Evolutionary conservation across 2,113 vertebrate species (phyloP).

Genomic region (Butorides virescens): DNA sequence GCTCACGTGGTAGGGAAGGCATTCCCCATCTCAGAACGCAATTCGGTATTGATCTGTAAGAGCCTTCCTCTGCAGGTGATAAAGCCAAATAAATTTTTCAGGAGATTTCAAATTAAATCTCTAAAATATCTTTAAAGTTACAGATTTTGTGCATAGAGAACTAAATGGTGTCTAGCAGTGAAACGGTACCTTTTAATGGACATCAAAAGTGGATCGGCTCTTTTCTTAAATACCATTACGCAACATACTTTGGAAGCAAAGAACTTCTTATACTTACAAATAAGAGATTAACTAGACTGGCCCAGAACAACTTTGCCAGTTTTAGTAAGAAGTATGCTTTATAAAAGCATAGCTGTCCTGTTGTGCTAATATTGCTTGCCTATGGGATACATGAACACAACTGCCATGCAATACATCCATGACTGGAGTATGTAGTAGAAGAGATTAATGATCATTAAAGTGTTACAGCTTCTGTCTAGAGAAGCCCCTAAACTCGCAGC

Average conservation of each 20-base stretch:
- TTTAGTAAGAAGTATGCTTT: neutral
- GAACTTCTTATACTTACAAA: neutral
- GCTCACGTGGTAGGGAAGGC: neutral
- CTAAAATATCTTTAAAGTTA: neutral
- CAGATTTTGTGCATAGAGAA: neutral
- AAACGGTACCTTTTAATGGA: neutral
- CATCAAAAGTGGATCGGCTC: neutral
- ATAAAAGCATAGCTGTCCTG: neutral
- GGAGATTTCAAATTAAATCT: neutral
- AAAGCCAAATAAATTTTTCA: neutral
- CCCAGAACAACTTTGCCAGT: neutral
- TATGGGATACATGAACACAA: neutral
- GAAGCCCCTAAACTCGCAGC: neutral
- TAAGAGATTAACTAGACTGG: neutral
- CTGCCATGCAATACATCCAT: neutral
- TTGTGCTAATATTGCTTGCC: neutral
- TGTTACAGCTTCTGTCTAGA: neutral
- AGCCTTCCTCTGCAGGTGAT: neutral
- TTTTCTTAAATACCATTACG: neutral
- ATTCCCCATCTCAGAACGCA: neutral
- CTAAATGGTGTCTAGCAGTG: neutral
- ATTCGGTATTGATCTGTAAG: neutral
- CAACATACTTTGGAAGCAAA: neutral
- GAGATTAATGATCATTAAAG: neutral
- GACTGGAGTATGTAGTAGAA: neutral